Evolutionary conservation across 2,797 vertebrate species (phyloP).

Genomic region (Sphenodon punctatus): DNA sequence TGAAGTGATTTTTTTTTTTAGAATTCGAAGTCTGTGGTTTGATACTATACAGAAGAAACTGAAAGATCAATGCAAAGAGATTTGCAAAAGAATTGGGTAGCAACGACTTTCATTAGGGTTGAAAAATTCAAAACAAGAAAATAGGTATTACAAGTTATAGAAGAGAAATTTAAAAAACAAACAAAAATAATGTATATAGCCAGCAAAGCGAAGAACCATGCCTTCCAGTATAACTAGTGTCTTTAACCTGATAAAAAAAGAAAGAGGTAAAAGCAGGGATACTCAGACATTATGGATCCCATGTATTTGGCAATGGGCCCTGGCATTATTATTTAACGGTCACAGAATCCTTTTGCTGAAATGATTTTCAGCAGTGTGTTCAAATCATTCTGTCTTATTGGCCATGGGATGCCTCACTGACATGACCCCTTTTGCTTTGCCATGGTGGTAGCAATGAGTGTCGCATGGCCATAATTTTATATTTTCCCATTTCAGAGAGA

Average conservation of each 20-base stretch:
- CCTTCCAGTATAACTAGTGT: neutral
- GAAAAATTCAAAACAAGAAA: neutral
- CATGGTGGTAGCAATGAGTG: neutral
- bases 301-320: rapidly evolving
- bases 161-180: neutral
- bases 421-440: neutral
- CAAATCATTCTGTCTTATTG: neutral
- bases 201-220: neutral
- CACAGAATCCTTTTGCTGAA: neutral
- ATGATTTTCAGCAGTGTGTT: neutral
- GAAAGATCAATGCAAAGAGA: neutral
- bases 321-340: neutral
- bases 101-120: neutral
- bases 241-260: neutral
- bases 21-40: neutral
- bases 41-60: neutral
- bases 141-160: neutral
- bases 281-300: neutral
- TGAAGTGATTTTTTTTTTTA: neutral
- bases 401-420: neutral
- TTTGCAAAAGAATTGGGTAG: neutral
- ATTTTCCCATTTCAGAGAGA: neutral
- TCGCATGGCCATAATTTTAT: neutral
- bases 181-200: neutral
- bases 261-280: neutral